phyloP scores from a whole-genome alignment of 2,797 vertebrate species.

The Enteromius treurensis region DNA sequence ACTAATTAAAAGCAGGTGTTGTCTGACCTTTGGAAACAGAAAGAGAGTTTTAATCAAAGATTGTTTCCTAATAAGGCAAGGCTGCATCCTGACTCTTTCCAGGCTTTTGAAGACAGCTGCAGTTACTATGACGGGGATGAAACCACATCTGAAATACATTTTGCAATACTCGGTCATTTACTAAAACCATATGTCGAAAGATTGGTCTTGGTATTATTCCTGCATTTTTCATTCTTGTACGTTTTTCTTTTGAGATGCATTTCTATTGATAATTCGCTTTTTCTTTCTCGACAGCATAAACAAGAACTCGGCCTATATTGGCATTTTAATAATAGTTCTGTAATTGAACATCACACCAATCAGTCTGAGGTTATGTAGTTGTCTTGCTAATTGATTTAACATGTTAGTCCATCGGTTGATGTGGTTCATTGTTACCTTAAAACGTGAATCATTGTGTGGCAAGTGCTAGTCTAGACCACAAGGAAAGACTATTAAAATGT shows the following conservation, averaged over 20 bases:
- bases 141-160: constrained; percentile 80
- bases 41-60: constrained; percentile 62
- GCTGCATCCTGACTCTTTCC: constrained; percentile 62
- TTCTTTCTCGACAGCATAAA: constrained; percentile 62
- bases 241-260: constrained; percentile 64
- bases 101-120: constrained; percentile 70
- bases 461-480: constrained; percentile 7
- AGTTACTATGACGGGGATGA: constrained; percentile 72
- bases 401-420: constrained; percentile 21
- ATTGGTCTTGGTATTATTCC: constrained; percentile 64
- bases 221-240: constrained; percentile 58
- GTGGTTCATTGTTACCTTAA: constrained; percentile 17
- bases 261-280: constrained; percentile 43
- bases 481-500: constrained; percentile 15
- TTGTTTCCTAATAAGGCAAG: constrained; percentile 67
- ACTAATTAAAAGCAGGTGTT: constrained; percentile 30
- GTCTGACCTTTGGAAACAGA: constrained; percentile 41
- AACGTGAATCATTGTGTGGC: constrained; percentile 20
- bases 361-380: constrained; percentile 19
- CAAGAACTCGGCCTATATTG: constrained; percentile 46
- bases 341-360: constrained; percentile 29
- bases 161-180: constrained; percentile 71
- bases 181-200: constrained; percentile 73
- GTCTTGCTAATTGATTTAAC: constrained; percentile 22
- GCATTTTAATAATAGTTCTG: constrained; percentile 18